phyloP scores from a whole-genome alignment of 2,888 invertebrate genomes.

The Griposia aprilina region DNA sequence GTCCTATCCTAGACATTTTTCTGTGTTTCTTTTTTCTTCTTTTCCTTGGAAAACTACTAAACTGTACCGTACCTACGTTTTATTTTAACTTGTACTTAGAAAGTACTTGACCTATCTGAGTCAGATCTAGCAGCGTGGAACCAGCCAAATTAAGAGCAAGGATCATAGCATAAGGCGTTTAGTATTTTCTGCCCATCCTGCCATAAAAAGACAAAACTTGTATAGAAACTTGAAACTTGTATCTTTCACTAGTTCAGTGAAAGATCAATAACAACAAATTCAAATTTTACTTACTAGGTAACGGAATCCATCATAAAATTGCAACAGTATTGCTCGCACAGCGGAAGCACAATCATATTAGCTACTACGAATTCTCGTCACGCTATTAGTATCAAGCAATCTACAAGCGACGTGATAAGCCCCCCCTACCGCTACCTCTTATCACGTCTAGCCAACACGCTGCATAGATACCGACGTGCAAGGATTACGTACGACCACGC shows the following conservation, averaged over 20 bases:
- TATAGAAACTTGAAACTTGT: no score
- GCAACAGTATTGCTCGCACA: background rate
- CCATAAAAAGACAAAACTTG: background rate
- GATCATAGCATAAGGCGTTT: background rate
- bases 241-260: no score
- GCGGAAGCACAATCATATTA: slow-evolving; percentile 16
- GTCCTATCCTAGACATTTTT: background rate
- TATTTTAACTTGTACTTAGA: no score
- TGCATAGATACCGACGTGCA: slow-evolving; percentile 26
- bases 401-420: slow-evolving; percentile 76
- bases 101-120: no score
- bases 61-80: no score
- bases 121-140: background rate
- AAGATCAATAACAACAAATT: no score
- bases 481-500: slow-evolving; percentile 45
- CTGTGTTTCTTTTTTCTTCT: no score
- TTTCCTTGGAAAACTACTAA: background rate
- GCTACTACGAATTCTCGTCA: slow-evolving; percentile 75
- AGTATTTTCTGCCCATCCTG: background rate
- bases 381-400: slow-evolving; percentile 83
- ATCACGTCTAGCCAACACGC: slow-evolving; percentile 59
- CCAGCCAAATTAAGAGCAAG: background rate
- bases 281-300: background rate
- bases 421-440: slow-evolving; percentile 56
- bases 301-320: background rate